Conservation (phyloP, 2,888 invertebrate species). For the Apeira syringaria region DNA sequence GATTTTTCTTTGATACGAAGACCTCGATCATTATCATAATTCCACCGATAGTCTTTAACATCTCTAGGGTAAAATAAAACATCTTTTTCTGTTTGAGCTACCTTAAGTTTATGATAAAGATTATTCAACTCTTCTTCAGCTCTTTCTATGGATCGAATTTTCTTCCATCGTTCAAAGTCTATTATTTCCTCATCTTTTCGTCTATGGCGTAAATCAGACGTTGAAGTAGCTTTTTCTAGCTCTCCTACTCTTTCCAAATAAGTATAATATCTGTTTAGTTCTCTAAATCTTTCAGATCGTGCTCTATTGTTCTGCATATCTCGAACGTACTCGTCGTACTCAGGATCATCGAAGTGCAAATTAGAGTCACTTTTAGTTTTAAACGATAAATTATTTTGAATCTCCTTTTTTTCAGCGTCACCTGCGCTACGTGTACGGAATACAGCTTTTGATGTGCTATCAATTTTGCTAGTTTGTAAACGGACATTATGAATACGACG, state of each 20-base stretch:
- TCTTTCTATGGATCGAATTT: conserved; percentile 89
- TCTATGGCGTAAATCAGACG: conserved; percentile 87
- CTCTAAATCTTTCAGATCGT: conserved; percentile 91
- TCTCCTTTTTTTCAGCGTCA: conserved; percentile 75
- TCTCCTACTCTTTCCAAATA: conserved; percentile 93
- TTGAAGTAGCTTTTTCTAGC: conserved; percentile 90
- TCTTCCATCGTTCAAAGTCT: conserved; percentile 94
- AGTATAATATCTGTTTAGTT: conserved; percentile 92
- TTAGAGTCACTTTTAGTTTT: conserved; percentile 68
- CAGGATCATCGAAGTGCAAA: conserved; percentile 76
- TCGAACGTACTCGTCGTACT: conserved; percentile 87
- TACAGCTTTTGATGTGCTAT: conserved; percentile 56
- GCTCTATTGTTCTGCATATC: conserved; percentile 86
- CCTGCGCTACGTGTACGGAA: conserved; percentile 87
- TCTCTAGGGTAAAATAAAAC: conserved; percentile 92
- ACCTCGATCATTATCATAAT: conserved; percentile 88
- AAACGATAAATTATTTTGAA: conserved; percentile 31
- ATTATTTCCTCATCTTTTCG: conserved; percentile 91
- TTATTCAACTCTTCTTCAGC: conserved; percentile 92
- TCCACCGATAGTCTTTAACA: conserved; percentile 90
- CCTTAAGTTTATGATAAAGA: conserved; percentile 89
- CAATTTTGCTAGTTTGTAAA: conserved; percentile 60
- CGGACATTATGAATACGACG: conserved; percentile 84
- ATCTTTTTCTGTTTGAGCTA: conserved; percentile 92
- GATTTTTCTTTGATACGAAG: conserved; percentile 93